Base-by-base conservation (phyloP, 1,140 invertebrate species). In the Elysia chlorotica region DNA sequence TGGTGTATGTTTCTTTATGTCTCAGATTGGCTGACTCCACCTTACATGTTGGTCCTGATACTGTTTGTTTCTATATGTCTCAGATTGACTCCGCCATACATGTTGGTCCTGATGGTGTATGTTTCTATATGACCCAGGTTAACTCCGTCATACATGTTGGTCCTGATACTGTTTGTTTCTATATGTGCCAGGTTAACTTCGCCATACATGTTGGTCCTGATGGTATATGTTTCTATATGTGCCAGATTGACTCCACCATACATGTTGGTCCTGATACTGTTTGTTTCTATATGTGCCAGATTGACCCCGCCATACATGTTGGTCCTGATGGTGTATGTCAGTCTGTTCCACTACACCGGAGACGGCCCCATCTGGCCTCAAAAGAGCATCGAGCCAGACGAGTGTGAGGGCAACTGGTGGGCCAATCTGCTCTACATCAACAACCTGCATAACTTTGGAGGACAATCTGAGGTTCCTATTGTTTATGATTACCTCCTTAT, bases 401-500 rank as follows among this genome's bases (percentile, higher is more conserved):
- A 75, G 21, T 95, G 93, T 80, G 77, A 87, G 65, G 84, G 89
- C 17, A 92, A 91, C 21, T 95, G 94, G 94, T 96, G 94, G 94
- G 88, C 91, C 0, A 94, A 95, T 81, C 86, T 95, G 31, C 87
- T 95, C 1, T 94, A 94, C 82, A 89, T 95, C 25, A 95, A 95
- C 82, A 96, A 95, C 85, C 93, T 95, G 74, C 89, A 93, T 1
- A 88, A 91, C 35, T 90, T 90, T 10, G 90, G 93, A 23, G 33
- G 76, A 54, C 75, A 74, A 70, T 77, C 78, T 63, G 65, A 75
- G 73, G 62, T 25, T 19, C 19, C 25, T 62, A n/a, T n/a, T n/a
- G n/a, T n/a, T n/a, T n/a, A n/a, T n/a, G n/a, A n/a, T n/a, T n/a
- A n/a, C n/a, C n/a, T n/a, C n/a, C n/a, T n/a, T n/a, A n/a, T n/a